Conservation (phyloP, 2,888 invertebrate species). For the Selenia dentaria region DNA sequence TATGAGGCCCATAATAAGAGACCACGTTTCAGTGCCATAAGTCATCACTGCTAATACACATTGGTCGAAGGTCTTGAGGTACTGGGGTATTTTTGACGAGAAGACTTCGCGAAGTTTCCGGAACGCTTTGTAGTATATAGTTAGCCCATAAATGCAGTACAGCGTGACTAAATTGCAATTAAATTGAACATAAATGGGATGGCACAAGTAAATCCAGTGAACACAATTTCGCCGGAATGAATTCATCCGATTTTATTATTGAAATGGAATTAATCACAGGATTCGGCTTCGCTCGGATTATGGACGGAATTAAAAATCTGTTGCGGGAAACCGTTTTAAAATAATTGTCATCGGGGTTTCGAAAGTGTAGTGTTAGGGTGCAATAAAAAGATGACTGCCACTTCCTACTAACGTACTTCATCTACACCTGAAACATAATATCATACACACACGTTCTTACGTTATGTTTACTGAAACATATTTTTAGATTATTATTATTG, state of each 20-base stretch:
- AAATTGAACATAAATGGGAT: slow-evolving; percentile 16
- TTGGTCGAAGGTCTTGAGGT: too few relatives aligned
- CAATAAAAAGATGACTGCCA: neutral
- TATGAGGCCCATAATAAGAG: too few relatives aligned
- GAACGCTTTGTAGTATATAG: too few relatives aligned
- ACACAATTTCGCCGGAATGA: slow-evolving; percentile 18
- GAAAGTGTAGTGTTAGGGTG: neutral
- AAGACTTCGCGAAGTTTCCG: too few relatives aligned
- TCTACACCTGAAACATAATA: too few relatives aligned
- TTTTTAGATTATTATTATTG: too few relatives aligned
- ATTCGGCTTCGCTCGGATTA: slow-evolving; percentile 35
- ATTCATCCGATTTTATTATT: slow-evolving; percentile 41
- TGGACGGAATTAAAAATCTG: slow-evolving; percentile 25
- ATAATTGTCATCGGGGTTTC: slow-evolving; percentile 2
- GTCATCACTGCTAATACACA: too few relatives aligned
- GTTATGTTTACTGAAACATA: too few relatives aligned
- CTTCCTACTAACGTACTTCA: neutral
- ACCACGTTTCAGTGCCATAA: too few relatives aligned
- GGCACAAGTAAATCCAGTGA: slow-evolving; percentile 7
- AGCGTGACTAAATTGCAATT: slow-evolving; percentile 15
- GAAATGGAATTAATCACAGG: slow-evolving; percentile 43
- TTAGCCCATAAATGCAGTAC: slow-evolving; percentile 10
- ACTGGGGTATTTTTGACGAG: too few relatives aligned
- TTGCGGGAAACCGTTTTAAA: slow-evolving; percentile 10
- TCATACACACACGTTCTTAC: too few relatives aligned